A percentile compares a stretch with the other conserved stretches of the same genome.
These are phyloP conservation scores for Oxyruncus cristatus DNA, from an alignment of 2,113 vertebrate genomes.

Conservation along the genomic window DNA sequence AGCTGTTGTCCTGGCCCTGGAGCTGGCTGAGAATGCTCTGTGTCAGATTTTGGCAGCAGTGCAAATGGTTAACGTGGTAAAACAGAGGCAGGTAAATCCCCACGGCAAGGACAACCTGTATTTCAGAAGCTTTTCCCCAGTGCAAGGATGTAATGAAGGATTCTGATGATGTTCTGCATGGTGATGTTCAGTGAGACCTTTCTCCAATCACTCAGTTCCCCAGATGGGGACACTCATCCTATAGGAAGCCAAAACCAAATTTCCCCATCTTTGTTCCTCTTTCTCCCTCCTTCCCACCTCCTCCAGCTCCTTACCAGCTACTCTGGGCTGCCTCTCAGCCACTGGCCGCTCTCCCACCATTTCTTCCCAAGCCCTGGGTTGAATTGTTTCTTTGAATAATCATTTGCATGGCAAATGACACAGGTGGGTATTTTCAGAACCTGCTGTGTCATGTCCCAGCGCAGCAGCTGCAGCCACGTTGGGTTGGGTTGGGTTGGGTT, in stretches of 20 bases:
- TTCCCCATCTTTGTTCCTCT: background rate
- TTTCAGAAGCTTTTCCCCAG: background rate
- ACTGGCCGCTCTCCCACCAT: background rate
- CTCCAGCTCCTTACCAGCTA: background rate
- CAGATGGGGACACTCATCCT: background rate
- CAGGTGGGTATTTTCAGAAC: background rate
- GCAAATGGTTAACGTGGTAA: background rate
- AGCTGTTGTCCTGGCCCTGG: background rate
- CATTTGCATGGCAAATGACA: background rate
- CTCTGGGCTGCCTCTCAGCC: background rate
- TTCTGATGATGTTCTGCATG: background rate
- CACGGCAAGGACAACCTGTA: background rate
- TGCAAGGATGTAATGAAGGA: background rate
- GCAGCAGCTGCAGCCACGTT: background rate
- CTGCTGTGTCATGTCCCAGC: background rate
- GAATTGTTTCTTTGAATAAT: background rate
- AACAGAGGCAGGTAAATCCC: background rate
- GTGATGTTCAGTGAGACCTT: background rate
- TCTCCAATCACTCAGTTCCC: background rate
- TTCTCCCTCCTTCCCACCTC: background rate
- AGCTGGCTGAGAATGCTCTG: background rate
- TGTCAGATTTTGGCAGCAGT: background rate
- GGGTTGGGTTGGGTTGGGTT: background rate
- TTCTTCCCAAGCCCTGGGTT: background rate
- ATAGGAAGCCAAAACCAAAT: background rate